phyloP scores from a whole-genome alignment of 1,140 invertebrate species.

The Orchestia grillus region DNA sequence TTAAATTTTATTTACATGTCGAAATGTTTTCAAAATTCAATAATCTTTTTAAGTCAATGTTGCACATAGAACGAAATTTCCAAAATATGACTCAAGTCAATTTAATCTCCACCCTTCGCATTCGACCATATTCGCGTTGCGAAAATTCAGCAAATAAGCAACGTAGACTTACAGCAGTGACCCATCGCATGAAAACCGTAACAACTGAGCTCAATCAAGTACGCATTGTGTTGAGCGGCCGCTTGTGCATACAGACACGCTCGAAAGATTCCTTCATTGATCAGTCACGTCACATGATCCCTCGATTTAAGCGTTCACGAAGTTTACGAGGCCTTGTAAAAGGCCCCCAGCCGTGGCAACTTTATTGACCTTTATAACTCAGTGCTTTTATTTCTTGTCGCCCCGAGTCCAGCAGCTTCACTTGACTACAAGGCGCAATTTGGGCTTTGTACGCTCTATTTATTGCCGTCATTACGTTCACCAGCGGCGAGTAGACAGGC shows the following conservation, averaged over 20 bases:
- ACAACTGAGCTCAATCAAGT: not conserved
- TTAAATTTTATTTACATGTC: too few relatives aligned
- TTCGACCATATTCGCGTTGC: not conserved
- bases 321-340: slow-evolving; percentile 34
- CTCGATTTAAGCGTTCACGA: slow-evolving; percentile 36
- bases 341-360: not conserved
- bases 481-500: not conserved
- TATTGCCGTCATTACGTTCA: not conserved
- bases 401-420: not conserved
- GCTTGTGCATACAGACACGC: not conserved
- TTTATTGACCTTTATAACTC: slow-evolving; percentile 39
- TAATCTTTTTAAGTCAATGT: too few relatives aligned
- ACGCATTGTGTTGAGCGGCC: not conserved
- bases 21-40: too few relatives aligned
- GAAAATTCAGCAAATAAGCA: not conserved
- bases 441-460: not conserved
- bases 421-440: not conserved
- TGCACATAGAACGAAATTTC: not conserved
- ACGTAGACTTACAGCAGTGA: not conserved
- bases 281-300: slow-evolving; percentile 48
- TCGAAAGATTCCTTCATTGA: slow-evolving; percentile 9
- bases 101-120: not conserved
- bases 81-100: not conserved
- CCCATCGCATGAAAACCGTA: not conserved
- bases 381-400: slow-evolving; percentile 28